Evolutionary conservation across 23 tunicate genomes (phyloP).

Genomic region (Diplosoma virens): DNA sequence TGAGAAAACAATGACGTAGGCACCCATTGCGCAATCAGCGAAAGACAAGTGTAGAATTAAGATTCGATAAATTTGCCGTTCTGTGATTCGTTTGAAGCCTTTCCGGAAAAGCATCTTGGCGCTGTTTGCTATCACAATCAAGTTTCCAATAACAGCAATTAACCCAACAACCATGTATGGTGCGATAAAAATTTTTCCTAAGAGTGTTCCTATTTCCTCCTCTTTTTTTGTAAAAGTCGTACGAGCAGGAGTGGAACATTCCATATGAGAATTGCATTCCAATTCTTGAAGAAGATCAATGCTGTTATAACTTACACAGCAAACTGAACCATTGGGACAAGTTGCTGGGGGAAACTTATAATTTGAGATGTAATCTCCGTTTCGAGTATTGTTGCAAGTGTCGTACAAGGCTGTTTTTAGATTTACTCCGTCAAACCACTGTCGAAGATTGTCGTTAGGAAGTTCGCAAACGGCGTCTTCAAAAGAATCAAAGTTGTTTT

Average conservation of each 20-base stretch:
- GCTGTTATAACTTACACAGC: neutral
- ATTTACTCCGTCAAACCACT: neutral
- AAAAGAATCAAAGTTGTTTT: neutral
- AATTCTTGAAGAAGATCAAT: neutral
- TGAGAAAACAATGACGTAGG: neutral
- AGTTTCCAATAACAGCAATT: slow-evolving; percentile 12
- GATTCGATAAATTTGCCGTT: neutral
- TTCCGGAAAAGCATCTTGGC: neutral
- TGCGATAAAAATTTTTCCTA: neutral
- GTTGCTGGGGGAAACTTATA: too few relatives aligned
- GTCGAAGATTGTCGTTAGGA: neutral
- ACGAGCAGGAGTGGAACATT: neutral
- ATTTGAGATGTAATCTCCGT: neutral
- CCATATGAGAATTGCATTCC: neutral
- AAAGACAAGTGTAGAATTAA: slow-evolving; percentile 10
- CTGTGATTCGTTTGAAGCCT: neutral
- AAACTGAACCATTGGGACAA: neutral
- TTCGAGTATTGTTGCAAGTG: neutral
- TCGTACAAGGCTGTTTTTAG: slow-evolving; percentile 6
- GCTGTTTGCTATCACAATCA: slow-evolving; percentile 12
- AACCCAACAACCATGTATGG: neutral
- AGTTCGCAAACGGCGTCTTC: neutral
- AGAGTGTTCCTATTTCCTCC: neutral
- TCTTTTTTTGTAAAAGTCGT: neutral
- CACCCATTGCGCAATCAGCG: slow-evolving; percentile 24